Conservation (phyloP, 2,888 invertebrate species). For the Sarcophaga caerulescens region DNA sequence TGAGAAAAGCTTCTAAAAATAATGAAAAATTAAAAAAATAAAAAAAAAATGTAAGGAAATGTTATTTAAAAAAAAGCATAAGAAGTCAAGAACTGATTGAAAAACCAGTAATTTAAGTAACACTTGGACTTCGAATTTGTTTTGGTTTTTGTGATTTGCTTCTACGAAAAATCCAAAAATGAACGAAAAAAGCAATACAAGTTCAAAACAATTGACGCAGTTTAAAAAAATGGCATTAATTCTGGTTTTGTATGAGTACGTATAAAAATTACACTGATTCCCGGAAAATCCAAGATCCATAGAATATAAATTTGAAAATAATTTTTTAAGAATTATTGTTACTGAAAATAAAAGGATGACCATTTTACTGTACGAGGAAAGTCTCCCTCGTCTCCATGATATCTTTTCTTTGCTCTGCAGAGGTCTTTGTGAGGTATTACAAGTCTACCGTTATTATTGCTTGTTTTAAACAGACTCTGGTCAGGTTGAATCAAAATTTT, state of each 20-base stretch:
- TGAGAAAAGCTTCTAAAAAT: constrained; percentile 5
- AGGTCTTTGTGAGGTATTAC: no score
- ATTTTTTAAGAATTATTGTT: no score
- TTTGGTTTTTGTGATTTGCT: constrained; percentile 46
- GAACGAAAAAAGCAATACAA: background rate
- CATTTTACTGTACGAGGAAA: no score
- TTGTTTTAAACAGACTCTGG: no score
- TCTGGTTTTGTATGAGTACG: background rate
- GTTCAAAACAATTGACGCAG: constrained; percentile 56
- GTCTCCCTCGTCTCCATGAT: no score
- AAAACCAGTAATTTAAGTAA: constrained; percentile 16
- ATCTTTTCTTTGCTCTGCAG: no score
- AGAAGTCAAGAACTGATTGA: background rate
- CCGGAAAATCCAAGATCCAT: background rate
- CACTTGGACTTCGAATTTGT: constrained; percentile 75
- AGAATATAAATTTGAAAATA: no score
- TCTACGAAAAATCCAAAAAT: no score
- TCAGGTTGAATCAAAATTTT: no score
- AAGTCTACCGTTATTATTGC: no score
- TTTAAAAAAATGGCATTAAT: constrained; percentile 2
- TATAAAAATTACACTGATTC: constrained; percentile 25
- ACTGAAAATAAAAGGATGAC: no score
- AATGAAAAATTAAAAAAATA: background rate
- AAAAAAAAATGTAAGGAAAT: background rate
- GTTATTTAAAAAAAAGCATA: background rate